phyloP scores from a whole-genome alignment of 2,113 vertebrate species.

The Ceyx cyanopectus region DNA sequence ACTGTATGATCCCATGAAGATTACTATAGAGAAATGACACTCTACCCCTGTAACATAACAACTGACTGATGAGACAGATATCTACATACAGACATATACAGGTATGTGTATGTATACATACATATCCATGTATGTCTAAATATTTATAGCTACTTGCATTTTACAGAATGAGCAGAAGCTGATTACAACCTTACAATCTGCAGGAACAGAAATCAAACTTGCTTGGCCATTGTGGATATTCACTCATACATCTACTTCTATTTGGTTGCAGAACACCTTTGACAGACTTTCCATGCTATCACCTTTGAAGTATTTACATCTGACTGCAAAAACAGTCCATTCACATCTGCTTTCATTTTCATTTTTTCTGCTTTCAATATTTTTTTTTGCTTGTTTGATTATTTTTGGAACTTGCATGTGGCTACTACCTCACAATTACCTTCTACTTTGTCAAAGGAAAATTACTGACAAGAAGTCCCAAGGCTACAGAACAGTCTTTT shows the following conservation, averaged over 20 bases:
- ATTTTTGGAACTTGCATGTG: background rate
- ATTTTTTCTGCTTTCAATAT: background rate
- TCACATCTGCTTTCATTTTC: background rate
- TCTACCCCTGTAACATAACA: background rate
- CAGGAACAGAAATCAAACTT: background rate
- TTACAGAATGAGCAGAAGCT: background rate
- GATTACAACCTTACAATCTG: background rate
- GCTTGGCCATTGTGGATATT: background rate
- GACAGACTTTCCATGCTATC: background rate
- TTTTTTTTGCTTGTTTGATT: background rate
- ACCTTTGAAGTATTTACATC: background rate
- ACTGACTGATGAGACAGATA: background rate
- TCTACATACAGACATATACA: background rate
- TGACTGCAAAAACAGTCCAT: background rate
- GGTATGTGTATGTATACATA: too few relatives aligned
- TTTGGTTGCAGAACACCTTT: background rate
- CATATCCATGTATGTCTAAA: too few relatives aligned
- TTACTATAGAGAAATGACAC: background rate
- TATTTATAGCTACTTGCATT: background rate
- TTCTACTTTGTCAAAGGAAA: background rate
- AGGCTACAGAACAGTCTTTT: background rate
- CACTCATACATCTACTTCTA: background rate
- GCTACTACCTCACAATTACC: background rate
- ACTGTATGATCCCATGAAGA: background rate
- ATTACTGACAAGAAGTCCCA: background rate